Evolutionary conservation across 2,888 invertebrate species (phyloP).

Genomic region (Operophtera brumata): DNA sequence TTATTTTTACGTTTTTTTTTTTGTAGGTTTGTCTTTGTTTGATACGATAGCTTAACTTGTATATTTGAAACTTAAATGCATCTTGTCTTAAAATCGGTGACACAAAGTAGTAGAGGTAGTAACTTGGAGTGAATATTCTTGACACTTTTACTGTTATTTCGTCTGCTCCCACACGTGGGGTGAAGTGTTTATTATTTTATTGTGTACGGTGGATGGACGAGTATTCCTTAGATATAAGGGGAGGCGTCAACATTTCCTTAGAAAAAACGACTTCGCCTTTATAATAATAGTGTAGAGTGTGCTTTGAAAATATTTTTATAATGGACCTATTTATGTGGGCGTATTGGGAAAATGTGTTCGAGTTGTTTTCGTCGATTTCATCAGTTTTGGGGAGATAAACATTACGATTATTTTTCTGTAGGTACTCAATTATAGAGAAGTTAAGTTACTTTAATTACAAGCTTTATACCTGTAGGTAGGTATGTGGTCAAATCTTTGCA

Average conservation of each 20-base stretch:
- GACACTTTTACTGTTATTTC: not conserved
- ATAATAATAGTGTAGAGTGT: constrained; percentile 30
- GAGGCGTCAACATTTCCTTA: constrained; percentile 38
- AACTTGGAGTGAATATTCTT: not conserved
- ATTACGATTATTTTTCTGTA: no score
- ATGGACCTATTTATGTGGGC: constrained; percentile 17
- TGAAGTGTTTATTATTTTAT: constrained; percentile 55
- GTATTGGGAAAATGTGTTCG: not conserved
- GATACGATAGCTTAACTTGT: no score
- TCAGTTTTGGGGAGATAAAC: no score
- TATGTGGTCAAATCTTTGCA: no score
- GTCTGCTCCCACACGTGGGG: constrained; percentile 35
- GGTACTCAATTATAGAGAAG: no score
- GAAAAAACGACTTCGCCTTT: constrained; percentile 28
- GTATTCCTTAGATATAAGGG: constrained; percentile 25
- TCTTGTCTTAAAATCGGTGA: no score
- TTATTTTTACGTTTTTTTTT: no score
- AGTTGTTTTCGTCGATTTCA: not conserved
- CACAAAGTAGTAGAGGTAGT: no score
- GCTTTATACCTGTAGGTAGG: no score
- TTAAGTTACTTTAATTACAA: no score
- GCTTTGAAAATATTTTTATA: constrained; percentile 27
- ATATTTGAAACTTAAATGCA: no score
- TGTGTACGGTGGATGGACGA: constrained; percentile 43
- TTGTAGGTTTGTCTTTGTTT: no score